Base-by-base conservation (phyloP, 2,888 invertebrate species). In the Trypoxylon attenuatum region DNA sequence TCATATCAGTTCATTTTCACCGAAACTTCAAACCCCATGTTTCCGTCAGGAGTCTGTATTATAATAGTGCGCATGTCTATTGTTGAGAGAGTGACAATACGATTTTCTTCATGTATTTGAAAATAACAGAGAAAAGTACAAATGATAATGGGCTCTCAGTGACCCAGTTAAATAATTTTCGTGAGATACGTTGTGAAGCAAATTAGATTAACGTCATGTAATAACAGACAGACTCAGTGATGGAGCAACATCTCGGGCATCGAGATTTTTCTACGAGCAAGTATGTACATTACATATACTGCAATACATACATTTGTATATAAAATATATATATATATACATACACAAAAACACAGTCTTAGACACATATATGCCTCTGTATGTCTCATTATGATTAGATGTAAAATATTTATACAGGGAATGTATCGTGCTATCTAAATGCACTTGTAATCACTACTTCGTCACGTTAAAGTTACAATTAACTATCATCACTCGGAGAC, bases 231-330 rank as follows among this genome's bases (percentile, higher is more conserved):
- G n/a, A n/a, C n/a, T n/a, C n/a, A 10, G 18, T 13, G 19, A 25
- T 27, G 22, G 27, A 22, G 22, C 19, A 27, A 10, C n/a, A 10
- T 41, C 33, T 18, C 29, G n/a, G n/a, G n/a, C 45, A 33, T 10
- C 22, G 25, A 33, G 43, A 52, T 29, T 61, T 67, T 62, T 56
- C n/a, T 69, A 58, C 38, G 16, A 1, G 5, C 33, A 23, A 56
- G 50, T 74, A 72, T 74, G 69, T 77, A 76, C 50, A 68, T 69
- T 63, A 71, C 66, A 68, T 74, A 65, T 62, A 45, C 41, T 23
- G 41, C 15, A 27, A 60, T 53, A 42, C 10, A 54, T 58, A 42
- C 8, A 18, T 43, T 56, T 73, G 76, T 73, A 78, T 71, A 78
- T 66, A 76, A 25, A 56, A 57, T 25, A 43, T 33, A 64, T 29